These are phyloP conservation scores for Drosophila colorata DNA, from an alignment of 2,888 invertebrate genomes.

Conservation along the genomic window DNA sequence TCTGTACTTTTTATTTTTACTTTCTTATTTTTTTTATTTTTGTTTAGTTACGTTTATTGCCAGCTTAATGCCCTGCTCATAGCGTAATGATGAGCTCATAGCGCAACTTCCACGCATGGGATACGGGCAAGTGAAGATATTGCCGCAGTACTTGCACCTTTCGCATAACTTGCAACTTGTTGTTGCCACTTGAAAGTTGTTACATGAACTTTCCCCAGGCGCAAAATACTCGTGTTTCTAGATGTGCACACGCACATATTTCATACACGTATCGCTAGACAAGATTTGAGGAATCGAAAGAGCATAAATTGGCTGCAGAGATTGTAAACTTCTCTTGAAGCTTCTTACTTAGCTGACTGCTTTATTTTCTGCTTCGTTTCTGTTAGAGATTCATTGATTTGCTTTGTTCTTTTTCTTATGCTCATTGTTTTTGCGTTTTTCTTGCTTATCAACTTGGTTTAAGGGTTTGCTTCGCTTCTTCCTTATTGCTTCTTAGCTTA, in stretches of 20 bases:
- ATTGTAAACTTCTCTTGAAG: constrained; percentile 1
- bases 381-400: neutral
- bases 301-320: constrained; percentile 17
- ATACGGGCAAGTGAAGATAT: neutral
- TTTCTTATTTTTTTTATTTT: neutral
- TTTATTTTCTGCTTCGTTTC: neutral
- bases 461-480: too few relatives aligned
- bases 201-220: constrained; percentile 15
- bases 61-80: constrained; percentile 35
- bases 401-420: neutral
- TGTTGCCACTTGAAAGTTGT: constrained; percentile 52
- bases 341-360: constrained; percentile 2
- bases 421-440: neutral
- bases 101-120: constrained; percentile 26
- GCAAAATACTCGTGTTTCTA: constrained; percentile 4
- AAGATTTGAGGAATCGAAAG: constrained; percentile 40
- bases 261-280: constrained; percentile 27
- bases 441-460: neutral
- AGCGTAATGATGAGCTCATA: constrained; percentile 42
- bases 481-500: neutral
- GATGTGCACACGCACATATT: constrained; percentile 8
- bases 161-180: constrained; percentile 49
- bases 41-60: constrained; percentile 56
- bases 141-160: constrained; percentile 17
- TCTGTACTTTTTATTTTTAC: constrained; percentile 15